Conservation (phyloP, 2,797 vertebrate species). For the Petrocephalus sullivani region DNA sequence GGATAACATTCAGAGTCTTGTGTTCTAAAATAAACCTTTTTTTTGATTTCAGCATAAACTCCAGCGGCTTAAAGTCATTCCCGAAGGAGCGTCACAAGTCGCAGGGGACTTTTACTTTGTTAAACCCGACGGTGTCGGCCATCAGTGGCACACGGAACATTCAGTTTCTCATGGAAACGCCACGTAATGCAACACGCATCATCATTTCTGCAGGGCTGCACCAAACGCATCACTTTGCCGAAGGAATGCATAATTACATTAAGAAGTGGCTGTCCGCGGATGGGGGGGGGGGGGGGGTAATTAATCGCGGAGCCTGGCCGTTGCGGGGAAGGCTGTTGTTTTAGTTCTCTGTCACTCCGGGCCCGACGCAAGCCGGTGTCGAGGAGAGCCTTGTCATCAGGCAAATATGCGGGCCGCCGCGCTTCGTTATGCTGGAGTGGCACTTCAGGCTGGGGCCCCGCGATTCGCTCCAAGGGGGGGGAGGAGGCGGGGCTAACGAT, state of each 20-base stretch:
- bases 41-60: constrained; percentile 34
- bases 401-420: constrained; percentile 20
- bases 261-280: constrained; percentile 61
- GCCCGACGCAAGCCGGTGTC: constrained; percentile 56
- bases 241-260: constrained; percentile 64
- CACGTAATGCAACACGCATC: constrained; percentile 65
- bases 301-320: constrained; percentile 63
- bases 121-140: constrained; percentile 71
- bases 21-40: constrained; percentile 27
- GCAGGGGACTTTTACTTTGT: constrained; percentile 37
- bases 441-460: not conserved
- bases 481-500: not conserved
- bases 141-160: constrained; percentile 68
- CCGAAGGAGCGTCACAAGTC: constrained; percentile 43
- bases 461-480: not conserved
- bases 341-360: constrained; percentile 68
- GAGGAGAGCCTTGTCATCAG: constrained; percentile 67
- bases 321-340: constrained; percentile 65
- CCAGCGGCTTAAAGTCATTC: constrained; percentile 33
- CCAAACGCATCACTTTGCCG: constrained; percentile 52
- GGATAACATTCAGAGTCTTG: constrained; percentile 19
- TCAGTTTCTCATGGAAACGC: constrained; percentile 70
- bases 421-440: constrained; percentile 14
- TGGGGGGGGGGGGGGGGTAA: constrained; percentile 59
- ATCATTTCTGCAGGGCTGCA: constrained; percentile 53